Base-by-base conservation (phyloP, 1,140 invertebrate species). In the Papilio glaucus region DNA sequence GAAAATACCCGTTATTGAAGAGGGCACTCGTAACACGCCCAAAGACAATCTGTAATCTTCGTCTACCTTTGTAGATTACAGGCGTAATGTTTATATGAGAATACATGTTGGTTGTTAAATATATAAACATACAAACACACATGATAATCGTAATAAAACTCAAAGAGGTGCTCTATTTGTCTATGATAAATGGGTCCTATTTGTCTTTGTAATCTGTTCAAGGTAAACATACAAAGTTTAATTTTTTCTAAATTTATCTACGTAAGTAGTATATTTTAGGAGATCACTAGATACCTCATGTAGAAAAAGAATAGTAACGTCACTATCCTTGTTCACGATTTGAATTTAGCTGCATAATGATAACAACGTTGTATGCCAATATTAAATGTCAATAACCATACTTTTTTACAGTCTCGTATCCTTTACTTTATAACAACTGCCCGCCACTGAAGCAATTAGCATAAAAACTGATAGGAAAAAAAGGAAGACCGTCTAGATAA, bases 171-270 rank as follows among this genome's bases (percentile, higher is more conserved):
- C 49, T 26, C 49, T 57, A 57, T 57, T 57, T 57, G 49, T 57
- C 49, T 57, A 57, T 24, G 49, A 26, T 57, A 57, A 57, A 57
- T 57, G 21, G 21, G 15, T 18, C 2, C 49, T 57, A 57, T 57
- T 57, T 57, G 24, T 57, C 49, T 57, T 57, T 57, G 49, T 57
- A 57, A 57, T 57, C 49, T 57, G 49, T 57, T 57, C 18, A 57
- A 57, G 49, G 49, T 26, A 21, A 57, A 26, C 21, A 10, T 21
- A 18, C 45, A 10, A 2, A 24, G 49, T 57, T 57, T 57, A 57
- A 18, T 57, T 57, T 33, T 26, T 57, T 57, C 21, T 57, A 24
- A 57, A 57, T 24, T 57, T 12, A 57, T 24, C 9, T 57, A 57
- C 21, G 49, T 57, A 57, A 24, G 21, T 57, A 57, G 21, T 33